Evolutionary conservation across 2,888 invertebrate genomes (phyloP).

Genomic region (Hyposoter didymator): DNA sequence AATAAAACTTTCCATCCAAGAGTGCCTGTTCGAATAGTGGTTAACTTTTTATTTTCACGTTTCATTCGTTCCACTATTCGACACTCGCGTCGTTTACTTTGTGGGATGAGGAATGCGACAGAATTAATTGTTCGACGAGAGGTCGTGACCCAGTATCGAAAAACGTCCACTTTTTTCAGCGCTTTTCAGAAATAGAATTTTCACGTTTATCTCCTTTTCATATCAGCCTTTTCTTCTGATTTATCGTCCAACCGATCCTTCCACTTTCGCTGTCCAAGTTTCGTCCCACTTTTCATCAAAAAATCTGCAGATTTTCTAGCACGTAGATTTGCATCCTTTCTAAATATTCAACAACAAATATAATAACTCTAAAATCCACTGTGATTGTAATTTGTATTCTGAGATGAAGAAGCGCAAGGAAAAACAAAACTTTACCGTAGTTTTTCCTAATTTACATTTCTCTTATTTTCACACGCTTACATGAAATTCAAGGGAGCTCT

Average conservation of each 20-base stretch:
- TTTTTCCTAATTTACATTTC: not conserved
- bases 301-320: not conserved
- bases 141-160: not conserved
- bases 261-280: not conserved
- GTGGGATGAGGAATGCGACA: not conserved
- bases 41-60: slow-evolving; percentile 22
- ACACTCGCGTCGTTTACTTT: slow-evolving; percentile 1
- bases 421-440: not conserved
- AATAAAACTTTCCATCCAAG: slow-evolving; percentile 2
- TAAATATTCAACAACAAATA: not conserved
- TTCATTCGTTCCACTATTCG: not conserved
- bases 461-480: not conserved
- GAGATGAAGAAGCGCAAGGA: not conserved
- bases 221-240: not conserved
- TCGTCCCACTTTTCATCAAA: not conserved
- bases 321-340: not conserved
- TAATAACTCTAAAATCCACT: not conserved
- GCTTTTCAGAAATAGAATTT: not conserved
- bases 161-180: not conserved
- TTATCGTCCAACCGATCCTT: not conserved
- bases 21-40: not conserved
- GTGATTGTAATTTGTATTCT: not conserved
- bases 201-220: not conserved
- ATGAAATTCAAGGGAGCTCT: not conserved
- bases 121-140: slow-evolving; percentile 6